phyloP scores from a whole-genome alignment of 2,888 invertebrate species.

The Myathropa florea region DNA sequence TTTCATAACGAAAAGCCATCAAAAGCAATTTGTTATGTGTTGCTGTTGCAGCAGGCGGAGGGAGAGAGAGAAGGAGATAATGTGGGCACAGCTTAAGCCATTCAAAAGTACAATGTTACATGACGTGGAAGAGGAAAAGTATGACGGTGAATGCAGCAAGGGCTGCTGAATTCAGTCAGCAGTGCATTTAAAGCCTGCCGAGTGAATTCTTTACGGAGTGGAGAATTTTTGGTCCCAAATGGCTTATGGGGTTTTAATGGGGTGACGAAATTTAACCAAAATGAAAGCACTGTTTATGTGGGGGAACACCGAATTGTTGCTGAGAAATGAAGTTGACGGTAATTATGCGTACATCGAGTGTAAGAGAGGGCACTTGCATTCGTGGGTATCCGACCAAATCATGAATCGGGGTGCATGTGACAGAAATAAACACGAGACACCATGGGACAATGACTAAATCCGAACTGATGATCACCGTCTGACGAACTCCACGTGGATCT shows the following conservation, averaged over 20 bases:
- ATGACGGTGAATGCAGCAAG: constrained; percentile 29
- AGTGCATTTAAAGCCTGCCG: constrained; percentile 17
- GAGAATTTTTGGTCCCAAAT: background rate
- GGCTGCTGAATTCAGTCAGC: constrained; percentile 33
- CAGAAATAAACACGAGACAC: no score
- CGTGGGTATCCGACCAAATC: no score
- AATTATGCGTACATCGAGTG: no score
- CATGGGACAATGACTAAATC: no score
- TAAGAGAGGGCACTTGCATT: no score
- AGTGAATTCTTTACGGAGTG: constrained; percentile 31
- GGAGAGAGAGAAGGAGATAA: background rate
- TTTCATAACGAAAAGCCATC: constrained; percentile 69
- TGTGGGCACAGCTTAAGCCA: constrained; percentile 64
- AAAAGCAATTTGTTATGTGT: constrained; percentile 66
- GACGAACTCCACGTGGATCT: background rate
- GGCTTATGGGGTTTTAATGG: constrained; percentile 52
- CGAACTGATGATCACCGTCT: background rate
- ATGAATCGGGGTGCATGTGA: no score
- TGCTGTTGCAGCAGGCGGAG: constrained; percentile 6
- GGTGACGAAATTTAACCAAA: constrained; percentile 5
- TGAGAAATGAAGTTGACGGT: background rate
- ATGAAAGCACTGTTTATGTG: no score
- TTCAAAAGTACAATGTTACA: constrained; percentile 58
- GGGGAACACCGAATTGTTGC: background rate
- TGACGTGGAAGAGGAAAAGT: constrained; percentile 39